A percentile compares a stretch with the other conserved stretches of the same genome.
Evolutionary conservation across 2,797 vertebrate species (phyloP).

Genomic region (Lepus oiostolus): DNA sequence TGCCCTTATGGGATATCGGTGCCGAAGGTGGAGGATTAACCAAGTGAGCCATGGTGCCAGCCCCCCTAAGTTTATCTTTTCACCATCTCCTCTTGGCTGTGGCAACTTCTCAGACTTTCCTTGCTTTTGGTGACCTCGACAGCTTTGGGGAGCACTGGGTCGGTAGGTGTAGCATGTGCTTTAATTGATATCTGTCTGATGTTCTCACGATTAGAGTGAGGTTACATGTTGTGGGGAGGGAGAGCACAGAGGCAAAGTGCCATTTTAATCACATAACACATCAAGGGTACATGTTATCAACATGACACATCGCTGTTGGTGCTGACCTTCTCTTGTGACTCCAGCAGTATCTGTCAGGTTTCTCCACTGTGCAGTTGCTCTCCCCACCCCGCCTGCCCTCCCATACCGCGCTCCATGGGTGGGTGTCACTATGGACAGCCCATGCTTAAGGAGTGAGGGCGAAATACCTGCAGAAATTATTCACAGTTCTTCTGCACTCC

Average conservation of each 20-base stretch:
- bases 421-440: neutral
- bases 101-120: neutral
- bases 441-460: neutral
- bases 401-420: neutral
- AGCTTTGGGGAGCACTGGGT: neutral
- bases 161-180: neutral
- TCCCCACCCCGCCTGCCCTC: fast-evolving
- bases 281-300: neutral
- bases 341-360: neutral
- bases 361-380: neutral
- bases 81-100: neutral
- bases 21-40: too few species aligned
- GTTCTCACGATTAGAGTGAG: neutral
- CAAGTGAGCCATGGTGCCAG: too few species aligned
- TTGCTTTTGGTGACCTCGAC: neutral
- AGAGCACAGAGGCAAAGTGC: neutral
- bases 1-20: too few species aligned
- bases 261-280: neutral
- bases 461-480: neutral
- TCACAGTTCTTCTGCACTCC: neutral
- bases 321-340: neutral
- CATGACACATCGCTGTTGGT: neutral
- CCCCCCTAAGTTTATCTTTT: neutral
- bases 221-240: neutral
- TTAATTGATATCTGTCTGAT: neutral